These are phyloP conservation scores for Drosophila erecta DNA, from an alignment of 1,140 invertebrate genomes.

Conservation along the genomic window DNA sequence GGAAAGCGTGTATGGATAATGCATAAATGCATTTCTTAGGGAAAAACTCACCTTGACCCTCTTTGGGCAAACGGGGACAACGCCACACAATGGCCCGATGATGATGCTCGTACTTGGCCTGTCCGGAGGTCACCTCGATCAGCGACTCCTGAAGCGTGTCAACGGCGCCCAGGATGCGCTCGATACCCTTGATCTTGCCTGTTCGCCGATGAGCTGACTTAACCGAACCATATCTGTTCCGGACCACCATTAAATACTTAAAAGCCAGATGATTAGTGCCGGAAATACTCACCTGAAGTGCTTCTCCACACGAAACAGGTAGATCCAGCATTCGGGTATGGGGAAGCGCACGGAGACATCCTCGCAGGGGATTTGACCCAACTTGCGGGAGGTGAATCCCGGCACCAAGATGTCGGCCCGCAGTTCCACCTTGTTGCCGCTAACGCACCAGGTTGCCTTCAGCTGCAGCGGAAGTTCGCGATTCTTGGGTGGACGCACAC, in stretches of 20 bases:
- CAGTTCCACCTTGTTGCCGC: constrained; percentile 96
- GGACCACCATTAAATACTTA: not conserved
- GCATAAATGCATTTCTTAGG: too few species aligned
- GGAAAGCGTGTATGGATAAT: too few species aligned
- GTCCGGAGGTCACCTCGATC: constrained; percentile 98
- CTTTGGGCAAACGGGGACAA: constrained; percentile 97
- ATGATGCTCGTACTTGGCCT: constrained; percentile 99
- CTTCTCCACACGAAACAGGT: constrained; percentile 99
- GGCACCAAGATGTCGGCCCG: constrained; percentile 97
- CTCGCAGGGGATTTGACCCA: constrained; percentile 98
- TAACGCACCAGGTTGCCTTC: constrained; percentile 93
- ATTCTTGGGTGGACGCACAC: constrained; percentile 97
- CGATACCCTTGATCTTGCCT: constrained; percentile 97
- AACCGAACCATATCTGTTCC: constrained; percentile 93
- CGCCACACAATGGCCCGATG: constrained; percentile 99
- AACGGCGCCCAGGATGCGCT: constrained; percentile 96
- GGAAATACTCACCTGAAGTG: constrained; percentile 91
- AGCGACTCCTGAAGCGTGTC: constrained; percentile 96
- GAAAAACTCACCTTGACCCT: constrained; percentile 93
- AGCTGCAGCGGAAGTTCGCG: constrained; percentile 98
- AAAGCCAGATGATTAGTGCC: too few species aligned
- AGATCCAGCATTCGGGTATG: constrained; percentile 99
- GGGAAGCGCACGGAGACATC: constrained; percentile 98
- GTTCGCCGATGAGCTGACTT: constrained; percentile 96
- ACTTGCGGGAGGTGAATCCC: constrained; percentile 96